Base-by-base conservation (phyloP, 2,113 vertebrate species). In the Ptyas mucosa region DNA sequence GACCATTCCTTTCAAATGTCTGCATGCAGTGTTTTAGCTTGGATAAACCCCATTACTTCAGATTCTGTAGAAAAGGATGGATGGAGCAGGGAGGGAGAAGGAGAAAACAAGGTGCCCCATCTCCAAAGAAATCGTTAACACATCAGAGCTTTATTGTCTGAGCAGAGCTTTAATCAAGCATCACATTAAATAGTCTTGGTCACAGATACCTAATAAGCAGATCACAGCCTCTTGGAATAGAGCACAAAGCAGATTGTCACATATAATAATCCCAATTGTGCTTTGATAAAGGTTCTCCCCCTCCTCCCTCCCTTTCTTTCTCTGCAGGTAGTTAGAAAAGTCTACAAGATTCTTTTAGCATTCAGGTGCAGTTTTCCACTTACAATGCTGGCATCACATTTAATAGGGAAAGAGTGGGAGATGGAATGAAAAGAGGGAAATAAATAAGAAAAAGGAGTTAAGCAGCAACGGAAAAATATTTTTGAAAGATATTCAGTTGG, bases 161-260 rank as follows among this genome's bases (percentile, higher is more conserved):
- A 97, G 95, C 92, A 90, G 96, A 97, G 96, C 96, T 94, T 94
- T 95, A 97, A 97, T 96, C 0, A 52, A 91, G 86, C 0, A 46
- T 95, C 53, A 3, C 0, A 8, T n/a, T 81, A 57, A 87, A 0
- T 0, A 85, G 88, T 94, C 26, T 88, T 2, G 55, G 93, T 21
- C 92, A 15, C 75, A 18, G 93, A 69, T 93, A 94, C 87, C 95
- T 94, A 57, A 93, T 3, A 88, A 96, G 96, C 94, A 87, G 90
- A 94, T 93, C 95, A 49, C 90, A 95, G 95, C 81, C 93, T 95
- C 93, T 92, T 9, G 0, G 85, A 96, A 92, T 0, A 85, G 91
- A 96, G 93, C 95, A 95, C 94, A 96, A 95, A 96, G 94, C 95
- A 95, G 95, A 92, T 86, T 95, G 94, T 96, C 95, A 95, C 93